Percentiles rank a stretch among this genome's conserved stretches.
Conservation (phyloP, 1,140 invertebrate genomes). For the Bombus sibiricus region DNA sequence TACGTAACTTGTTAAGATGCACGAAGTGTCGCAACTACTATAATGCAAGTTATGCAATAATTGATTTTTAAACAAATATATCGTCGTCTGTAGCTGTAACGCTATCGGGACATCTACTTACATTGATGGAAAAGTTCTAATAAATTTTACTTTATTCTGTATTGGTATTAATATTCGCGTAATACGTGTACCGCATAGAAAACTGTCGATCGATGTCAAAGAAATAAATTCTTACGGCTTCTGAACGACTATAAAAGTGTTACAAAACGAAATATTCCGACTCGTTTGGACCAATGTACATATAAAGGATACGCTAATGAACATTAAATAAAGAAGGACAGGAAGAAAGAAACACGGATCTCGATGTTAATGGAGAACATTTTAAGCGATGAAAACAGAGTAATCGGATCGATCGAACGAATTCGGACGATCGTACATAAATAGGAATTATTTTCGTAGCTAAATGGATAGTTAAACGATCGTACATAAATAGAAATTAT, state of each 20-base stretch:
- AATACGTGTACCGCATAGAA: too few relatives aligned
- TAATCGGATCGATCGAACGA: not conserved
- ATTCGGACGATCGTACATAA: not conserved
- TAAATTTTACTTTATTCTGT: too few relatives aligned
- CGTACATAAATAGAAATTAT: not conserved
- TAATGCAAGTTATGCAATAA: not conserved
- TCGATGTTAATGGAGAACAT: not conserved
- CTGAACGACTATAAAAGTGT: not conserved
- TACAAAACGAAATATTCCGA: not conserved
- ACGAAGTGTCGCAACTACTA: not conserved
- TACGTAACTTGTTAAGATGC: not conserved
- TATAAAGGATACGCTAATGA: not conserved
- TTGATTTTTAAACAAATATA: not conserved
- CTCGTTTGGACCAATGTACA: accelerated
- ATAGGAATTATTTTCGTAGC: not conserved
- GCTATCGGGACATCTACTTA: too few relatives aligned
- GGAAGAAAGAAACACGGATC: not conserved
- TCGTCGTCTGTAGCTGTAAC: not conserved
- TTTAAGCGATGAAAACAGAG: not conserved
- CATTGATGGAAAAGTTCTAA: too few relatives aligned
- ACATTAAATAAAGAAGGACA: not conserved
- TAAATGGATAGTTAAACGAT: not conserved
- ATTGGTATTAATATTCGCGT: too few relatives aligned
- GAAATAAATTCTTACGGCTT: not conserved
- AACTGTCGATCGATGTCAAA: not conserved